Base-by-base conservation (phyloP, 2,888 invertebrate genomes). In the Cantharis rufa region DNA sequence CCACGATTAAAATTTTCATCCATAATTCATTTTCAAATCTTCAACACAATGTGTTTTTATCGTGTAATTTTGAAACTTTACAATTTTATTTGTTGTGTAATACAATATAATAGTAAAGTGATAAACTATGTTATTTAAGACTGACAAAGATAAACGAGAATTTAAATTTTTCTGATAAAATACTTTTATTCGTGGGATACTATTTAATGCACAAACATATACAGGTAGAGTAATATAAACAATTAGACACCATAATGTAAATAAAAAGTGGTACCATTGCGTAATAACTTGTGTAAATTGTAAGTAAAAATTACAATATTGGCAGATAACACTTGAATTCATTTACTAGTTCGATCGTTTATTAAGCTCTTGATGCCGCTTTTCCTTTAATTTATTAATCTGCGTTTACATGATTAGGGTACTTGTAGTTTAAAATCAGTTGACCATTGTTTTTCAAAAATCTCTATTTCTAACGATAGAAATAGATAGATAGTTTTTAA, bases 21-120 rank as follows among this genome's bases (percentile, higher is more conserved):
- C 28, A 70, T 32, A 48, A 70, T 32, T 18, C 70, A 61, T 70
- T 70, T 70, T 48, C 18, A 48, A 18, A 70, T 70, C 32, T 61
- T 66, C 64, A 21, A 21, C 64, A 66, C 16, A 66, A 21, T 66
- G 64, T 66, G 64, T 21, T 66, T 66, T 66, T 66, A 66, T 24
- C 24, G 15, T 66, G 21, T 18, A 66, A 66, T 21, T 66, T 66
- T 24, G 16, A 66, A 24, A 18, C n/a, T 66, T 66, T 21, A 24
- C 18, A 66, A 15, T 21, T 66, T 66, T 66, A 21, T 66, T n/a
- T 16, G 64, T 66, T 66, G 64, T 66, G 64, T 66, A 66, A 66
- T 66, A 18, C 21, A 66, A 63, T 21, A 48, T n/a, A 48, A 48
- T 13, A 24, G 64, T 66, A 66, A 66, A 66, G 24, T 66, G 64